Percentiles rank a stretch among this genome's conserved stretches.
Conservation (phyloP, 2,113 vertebrate genomes). For the Neodon shergylaensis region DNA sequence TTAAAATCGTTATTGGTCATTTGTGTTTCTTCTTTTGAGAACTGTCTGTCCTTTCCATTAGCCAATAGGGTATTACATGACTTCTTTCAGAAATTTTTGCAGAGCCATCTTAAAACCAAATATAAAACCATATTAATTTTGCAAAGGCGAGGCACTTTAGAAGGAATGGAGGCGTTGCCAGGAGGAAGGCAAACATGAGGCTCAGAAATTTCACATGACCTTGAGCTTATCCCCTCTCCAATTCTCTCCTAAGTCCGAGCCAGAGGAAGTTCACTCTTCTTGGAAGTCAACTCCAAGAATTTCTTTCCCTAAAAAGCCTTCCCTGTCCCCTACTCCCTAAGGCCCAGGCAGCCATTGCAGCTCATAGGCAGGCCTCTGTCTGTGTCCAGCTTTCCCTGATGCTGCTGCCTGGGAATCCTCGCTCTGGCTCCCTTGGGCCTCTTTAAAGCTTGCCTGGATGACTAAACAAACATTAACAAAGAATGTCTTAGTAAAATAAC, state of each 20-base stretch:
- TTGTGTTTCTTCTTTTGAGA: not conserved
- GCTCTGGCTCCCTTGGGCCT: not conserved
- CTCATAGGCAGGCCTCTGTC: not conserved
- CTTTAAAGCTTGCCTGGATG: not conserved
- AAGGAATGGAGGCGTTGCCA: not conserved
- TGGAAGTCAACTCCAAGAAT: not conserved
- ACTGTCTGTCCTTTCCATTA: not conserved
- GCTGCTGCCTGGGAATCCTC: not conserved
- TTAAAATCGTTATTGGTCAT: not conserved
- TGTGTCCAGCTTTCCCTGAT: not conserved
- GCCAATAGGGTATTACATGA: not conserved
- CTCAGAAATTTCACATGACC: not conserved
- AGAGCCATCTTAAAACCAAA: not conserved
- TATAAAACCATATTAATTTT: not conserved
- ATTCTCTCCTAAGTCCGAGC: not conserved
- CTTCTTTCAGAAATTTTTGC: not conserved
- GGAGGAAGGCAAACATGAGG: not conserved
- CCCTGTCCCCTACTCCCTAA: rapidly evolving
- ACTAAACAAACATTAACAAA: not conserved
- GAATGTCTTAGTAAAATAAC: not conserved
- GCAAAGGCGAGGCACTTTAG: not conserved
- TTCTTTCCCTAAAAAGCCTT: not conserved
- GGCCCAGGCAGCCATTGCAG: not conserved
- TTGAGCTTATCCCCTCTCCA: rapidly evolving
- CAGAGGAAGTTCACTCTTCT: not conserved